Base-by-base conservation (phyloP, 2,113 vertebrate genomes). In the Pelecanoides urinatrix region DNA sequence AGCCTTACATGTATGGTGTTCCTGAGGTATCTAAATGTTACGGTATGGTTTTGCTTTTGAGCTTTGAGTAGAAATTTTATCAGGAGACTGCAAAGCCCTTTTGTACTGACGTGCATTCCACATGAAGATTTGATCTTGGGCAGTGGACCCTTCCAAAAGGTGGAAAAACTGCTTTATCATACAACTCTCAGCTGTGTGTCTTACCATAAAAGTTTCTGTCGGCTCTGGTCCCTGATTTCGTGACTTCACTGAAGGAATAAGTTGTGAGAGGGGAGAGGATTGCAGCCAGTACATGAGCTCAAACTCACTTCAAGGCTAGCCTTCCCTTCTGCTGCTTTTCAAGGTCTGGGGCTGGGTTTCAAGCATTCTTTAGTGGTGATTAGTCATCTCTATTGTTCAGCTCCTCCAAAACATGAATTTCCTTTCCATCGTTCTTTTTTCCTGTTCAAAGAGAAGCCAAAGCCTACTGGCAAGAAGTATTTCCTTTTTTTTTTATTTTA, bases 361-460 rank as follows among this genome's bases (percentile, higher is more conserved):
- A 95, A 88, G 82, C 95, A 96, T 97, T 97, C 93, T 90, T 97
- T 90, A 80, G 90, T 84, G 94, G 50, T 86, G 93, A 97, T 95
- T 97, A 97, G 92, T 97, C 92, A 95, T 88, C 96, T 93, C 96
- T 97, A 97, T 97, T 97, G 95, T 95, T 94, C 76, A 95, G 70
- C 86, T 95, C 18, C 91, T 96, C 95, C 86, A 96, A 97, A 96
- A 97, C 95, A 97, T 92, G 92, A 47, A 83, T 95, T 97, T 97
- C 95, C 91, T 96, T 95, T 97, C 92, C 92, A 89, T 92, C 96
- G 0, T 96, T 94, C 91, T 95, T 87, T 94, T 94, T 97, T 94
- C 89, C 95, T 94, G 90, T 95, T 96, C 90, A 95, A 88, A 96
- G 94, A 92, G 75, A 95, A 94, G 75, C 79, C 50, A 94, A 92